Percentiles rank a stretch among this genome's conserved stretches.
These are phyloP conservation scores for Latrodectus elegans DNA, from an alignment of 2,888 invertebrate genomes.

Conservation along the genomic window DNA sequence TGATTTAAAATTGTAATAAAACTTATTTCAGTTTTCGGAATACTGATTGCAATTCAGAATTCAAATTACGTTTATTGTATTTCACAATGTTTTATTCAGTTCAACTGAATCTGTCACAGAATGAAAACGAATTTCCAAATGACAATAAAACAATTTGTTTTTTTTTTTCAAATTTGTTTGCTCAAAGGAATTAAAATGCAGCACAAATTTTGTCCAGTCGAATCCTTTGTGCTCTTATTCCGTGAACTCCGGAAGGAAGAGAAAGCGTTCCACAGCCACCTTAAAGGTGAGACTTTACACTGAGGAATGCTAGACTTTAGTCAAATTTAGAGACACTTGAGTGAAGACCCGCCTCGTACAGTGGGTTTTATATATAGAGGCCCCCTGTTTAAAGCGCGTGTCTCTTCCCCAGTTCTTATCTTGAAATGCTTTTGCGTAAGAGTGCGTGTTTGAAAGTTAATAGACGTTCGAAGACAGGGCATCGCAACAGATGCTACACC, in stretches of 20 bases:
- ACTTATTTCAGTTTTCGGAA: no score
- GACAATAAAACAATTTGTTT: no score
- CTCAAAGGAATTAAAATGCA: no score
- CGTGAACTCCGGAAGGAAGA: neutral
- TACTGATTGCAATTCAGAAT: no score
- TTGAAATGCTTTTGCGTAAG: slow-evolving; percentile 53
- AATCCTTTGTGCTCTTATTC: no score
- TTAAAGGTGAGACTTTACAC: slow-evolving; percentile 21
- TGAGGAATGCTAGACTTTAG: slow-evolving; percentile 34
- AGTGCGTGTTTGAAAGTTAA: slow-evolving; percentile 46
- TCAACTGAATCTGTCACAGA: no score
- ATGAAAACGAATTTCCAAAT: no score
- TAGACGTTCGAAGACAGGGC: slow-evolving; percentile 62
- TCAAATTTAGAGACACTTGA: slow-evolving; percentile 67
- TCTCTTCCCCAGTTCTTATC: slow-evolving; percentile 35
- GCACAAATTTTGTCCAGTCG: no score
- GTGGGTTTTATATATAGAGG: slow-evolving; percentile 67
- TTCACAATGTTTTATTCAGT: no score
- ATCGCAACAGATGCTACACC: slow-evolving; percentile 58
- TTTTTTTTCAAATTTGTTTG: no score
- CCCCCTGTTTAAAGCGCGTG: slow-evolving; percentile 31
- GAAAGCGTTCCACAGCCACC: slow-evolving; percentile 32
- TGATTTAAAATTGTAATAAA: no score
- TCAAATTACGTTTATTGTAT: no score
- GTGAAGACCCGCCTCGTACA: slow-evolving; percentile 11